A percentile compares a stretch with the other conserved stretches of the same genome.
Conservation (phyloP, 2,113 vertebrate species). For the Proterorhinus semilunaris region DNA sequence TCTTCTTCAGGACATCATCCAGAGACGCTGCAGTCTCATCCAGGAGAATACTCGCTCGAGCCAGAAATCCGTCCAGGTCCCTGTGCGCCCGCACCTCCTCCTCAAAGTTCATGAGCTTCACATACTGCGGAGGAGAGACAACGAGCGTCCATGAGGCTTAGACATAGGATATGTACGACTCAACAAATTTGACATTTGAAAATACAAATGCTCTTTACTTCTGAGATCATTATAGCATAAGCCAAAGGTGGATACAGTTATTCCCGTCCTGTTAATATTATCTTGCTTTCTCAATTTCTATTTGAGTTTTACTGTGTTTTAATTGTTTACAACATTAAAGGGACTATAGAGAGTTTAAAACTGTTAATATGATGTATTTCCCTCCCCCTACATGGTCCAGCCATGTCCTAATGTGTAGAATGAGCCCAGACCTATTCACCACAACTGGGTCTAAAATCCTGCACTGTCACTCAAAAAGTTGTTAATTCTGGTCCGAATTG, state of each 20-base stretch:
- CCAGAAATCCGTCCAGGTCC: slow-evolving; percentile 93
- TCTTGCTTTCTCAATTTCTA: neutral
- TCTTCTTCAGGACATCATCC: slow-evolving; percentile 91
- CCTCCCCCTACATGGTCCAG: too few species aligned
- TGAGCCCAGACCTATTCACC: too few species aligned
- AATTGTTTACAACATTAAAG: too few species aligned
- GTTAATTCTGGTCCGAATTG: too few species aligned
- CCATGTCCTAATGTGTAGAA: too few species aligned
- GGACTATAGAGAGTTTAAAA: too few species aligned
- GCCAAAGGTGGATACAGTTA: neutral
- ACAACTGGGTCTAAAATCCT: too few species aligned
- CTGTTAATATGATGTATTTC: too few species aligned
- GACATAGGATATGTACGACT: neutral
- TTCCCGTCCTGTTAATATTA: neutral
- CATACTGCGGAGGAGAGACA: slow-evolving; percentile 76
- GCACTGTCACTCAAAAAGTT: too few species aligned
- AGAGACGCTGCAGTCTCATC: slow-evolving; percentile 90
- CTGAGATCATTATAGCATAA: neutral
- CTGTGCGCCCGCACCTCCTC: slow-evolving; percentile 93
- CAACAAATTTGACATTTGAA: neutral
- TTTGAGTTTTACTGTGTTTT: neutral
- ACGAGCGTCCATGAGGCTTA: neutral
- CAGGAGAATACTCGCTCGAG: slow-evolving; percentile 89
- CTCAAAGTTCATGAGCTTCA: slow-evolving; percentile 98
- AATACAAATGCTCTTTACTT: too few species aligned